These are phyloP conservation scores for Xestia ashworthii DNA, from an alignment of 2,888 invertebrate genomes.

Conservation along the genomic window DNA sequence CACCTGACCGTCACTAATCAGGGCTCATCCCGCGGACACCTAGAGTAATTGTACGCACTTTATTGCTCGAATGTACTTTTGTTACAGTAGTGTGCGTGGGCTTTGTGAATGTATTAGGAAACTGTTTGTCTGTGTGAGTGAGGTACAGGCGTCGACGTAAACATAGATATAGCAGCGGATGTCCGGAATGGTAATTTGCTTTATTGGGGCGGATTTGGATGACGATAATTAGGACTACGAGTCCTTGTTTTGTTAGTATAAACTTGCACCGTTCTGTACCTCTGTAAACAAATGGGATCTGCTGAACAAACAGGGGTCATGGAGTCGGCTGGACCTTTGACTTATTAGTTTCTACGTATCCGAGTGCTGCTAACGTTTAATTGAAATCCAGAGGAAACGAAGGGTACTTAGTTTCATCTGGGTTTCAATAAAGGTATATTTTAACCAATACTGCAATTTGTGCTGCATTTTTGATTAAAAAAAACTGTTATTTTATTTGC, in stretches of 20 bases:
- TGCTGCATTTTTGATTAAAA: background rate
- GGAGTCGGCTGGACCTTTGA: slow-evolving; percentile 34
- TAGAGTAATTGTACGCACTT: slow-evolving; percentile 87
- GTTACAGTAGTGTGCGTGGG: slow-evolving; percentile 65
- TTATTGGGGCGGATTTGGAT: slow-evolving; percentile 72
- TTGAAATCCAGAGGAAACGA: background rate
- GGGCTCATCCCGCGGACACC: slow-evolving; percentile 90
- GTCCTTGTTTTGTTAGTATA: slow-evolving; percentile 65
- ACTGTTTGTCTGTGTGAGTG: slow-evolving; percentile 62
- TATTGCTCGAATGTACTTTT: slow-evolving; percentile 75
- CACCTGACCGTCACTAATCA: slow-evolving; percentile 91
- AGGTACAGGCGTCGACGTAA: slow-evolving; percentile 65
- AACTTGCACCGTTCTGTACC: slow-evolving; percentile 58
- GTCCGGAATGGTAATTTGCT: slow-evolving; percentile 73
- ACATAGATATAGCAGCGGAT: slow-evolving; percentile 66
- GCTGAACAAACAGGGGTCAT: slow-evolving; percentile 54
- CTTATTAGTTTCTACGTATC: slow-evolving; percentile 5
- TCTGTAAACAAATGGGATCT: slow-evolving; percentile 53
- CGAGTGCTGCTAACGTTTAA: background rate
- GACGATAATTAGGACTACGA: slow-evolving; percentile 69
- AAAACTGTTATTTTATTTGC: background rate
- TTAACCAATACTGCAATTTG: background rate
- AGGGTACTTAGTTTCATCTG: background rate
- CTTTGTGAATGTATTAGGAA: slow-evolving; percentile 54
- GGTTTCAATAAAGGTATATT: background rate